Evolutionary conservation across 2,888 invertebrate species (phyloP), one percentile per base, ranked within the genome.

Genomic region (Brachycybe producta): DNA sequence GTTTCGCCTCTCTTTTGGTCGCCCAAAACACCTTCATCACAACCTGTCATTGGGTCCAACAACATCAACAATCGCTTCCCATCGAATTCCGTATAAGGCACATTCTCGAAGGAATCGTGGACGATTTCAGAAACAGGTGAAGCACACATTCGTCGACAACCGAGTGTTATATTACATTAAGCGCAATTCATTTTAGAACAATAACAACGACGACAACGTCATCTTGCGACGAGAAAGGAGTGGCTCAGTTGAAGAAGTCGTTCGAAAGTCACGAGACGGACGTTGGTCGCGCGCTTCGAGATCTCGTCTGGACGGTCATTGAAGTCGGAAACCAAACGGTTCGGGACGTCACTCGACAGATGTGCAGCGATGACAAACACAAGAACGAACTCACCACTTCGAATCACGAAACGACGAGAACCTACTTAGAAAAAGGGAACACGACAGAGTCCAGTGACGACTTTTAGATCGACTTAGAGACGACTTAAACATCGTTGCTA

Each of bases 1-100:
- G 57, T 30, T 58, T 59, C 34, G 57, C 57, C 0, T 54, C 75
- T 61, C 68, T 80, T 19, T 60, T 77, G 51, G 69, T 75, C 26
- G 73, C 75, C 3, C 79, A 80, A 62, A 76, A 77, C 57, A 68
- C 72, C 47, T 79, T 80, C 63, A 68, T 78, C 42, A 76, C 79
- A 62, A 78, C 77, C 17, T 80, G 80, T 61, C 75, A 78, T 57
- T 67, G 76, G 26, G 73, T 78, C 38, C 80, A 80, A 61, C 73
- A 74, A 58, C 77, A 78, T 57, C 78, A 79, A n/a, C n/a, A n/a
- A 59, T 74, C 78, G 1, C n/a, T n/a, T n/a, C 69, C 72, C 52
- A 62, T 74, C 26, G 74, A 74, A 57, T 72, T 71, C 21, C 73
- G 76, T 59, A 75, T 80, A 27, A 74, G 77, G 21, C 71, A 74